These are phyloP conservation scores for Anthopleura sola DNA, from an alignment of 64 coral and sea anemone species.

Conservation along the genomic window DNA sequence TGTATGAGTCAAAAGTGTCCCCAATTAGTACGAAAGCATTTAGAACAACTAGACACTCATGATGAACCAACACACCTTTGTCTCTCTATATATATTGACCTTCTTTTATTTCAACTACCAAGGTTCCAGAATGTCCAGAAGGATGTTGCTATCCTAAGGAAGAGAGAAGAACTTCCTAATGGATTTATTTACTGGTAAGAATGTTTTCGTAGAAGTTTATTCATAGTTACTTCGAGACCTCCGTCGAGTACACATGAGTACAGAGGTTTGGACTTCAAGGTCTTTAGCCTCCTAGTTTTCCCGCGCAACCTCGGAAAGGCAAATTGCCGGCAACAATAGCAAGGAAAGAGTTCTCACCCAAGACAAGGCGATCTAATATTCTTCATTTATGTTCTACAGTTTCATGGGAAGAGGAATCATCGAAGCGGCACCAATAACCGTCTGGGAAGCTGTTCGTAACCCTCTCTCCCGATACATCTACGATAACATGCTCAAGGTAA, in stretches of 20 bases:
- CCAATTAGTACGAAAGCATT: too few species aligned
- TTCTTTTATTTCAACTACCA: not conserved
- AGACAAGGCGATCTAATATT: not conserved
- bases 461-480: constrained; percentile 93
- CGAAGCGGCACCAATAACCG: constrained; percentile 60
- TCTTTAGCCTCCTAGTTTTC: too few species aligned
- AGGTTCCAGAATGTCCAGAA: constrained; percentile 49
- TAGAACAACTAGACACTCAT: too few species aligned
- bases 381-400: constrained; percentile 26
- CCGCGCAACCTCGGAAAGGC: too few species aligned
- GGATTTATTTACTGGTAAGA: constrained; percentile 47
- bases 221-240: too few species aligned
- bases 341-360: too few species aligned
- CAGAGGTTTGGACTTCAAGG: too few species aligned
- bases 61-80: too few species aligned
- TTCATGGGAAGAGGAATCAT: constrained; percentile 92
- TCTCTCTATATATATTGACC: not conserved
- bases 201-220: too few species aligned
- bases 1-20: too few species aligned
- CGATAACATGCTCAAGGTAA: constrained; percentile 96
- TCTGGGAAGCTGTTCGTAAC: constrained; percentile 85
- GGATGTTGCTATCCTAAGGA: constrained; percentile 53
- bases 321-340: too few species aligned
- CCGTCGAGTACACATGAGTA: too few species aligned
- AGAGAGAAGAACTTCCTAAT: constrained; percentile 32